Evolutionary conservation across 2,797 vertebrate species (phyloP).

Genomic region (Capromys pilorides): DNA sequence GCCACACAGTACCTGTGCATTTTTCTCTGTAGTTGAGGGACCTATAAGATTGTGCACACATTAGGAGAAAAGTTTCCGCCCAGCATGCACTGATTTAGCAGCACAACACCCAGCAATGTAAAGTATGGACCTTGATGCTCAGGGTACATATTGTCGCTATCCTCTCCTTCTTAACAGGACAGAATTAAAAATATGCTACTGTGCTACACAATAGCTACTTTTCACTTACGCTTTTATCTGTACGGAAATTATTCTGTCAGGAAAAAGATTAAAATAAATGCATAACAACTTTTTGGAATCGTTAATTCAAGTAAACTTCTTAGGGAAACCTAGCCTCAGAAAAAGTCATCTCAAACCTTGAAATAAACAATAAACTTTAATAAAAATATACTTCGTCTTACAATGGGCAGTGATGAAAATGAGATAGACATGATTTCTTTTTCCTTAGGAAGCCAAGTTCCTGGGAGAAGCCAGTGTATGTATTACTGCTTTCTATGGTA

Average conservation of each 20-base stretch:
- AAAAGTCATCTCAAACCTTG: slow-evolving; percentile 64
- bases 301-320: slow-evolving; percentile 68
- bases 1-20: slow-evolving; percentile 64
- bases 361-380: slow-evolving; percentile 61
- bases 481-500: neutral
- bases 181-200: slow-evolving; percentile 78
- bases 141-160: slow-evolving; percentile 72
- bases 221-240: slow-evolving; percentile 76
- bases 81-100: slow-evolving; percentile 76
- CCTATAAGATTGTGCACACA: slow-evolving; percentile 71
- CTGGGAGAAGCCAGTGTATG: neutral
- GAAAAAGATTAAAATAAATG: slow-evolving; percentile 79
- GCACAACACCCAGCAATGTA: slow-evolving; percentile 61
- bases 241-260: slow-evolving; percentile 73
- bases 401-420: slow-evolving; percentile 44
- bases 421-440: neutral
- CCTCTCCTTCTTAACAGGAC: slow-evolving; percentile 66
- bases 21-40: slow-evolving; percentile 72
- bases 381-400: slow-evolving; percentile 66
- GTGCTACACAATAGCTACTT: slow-evolving; percentile 78
- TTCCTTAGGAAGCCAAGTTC: slow-evolving; percentile 6
- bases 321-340: slow-evolving; percentile 67
- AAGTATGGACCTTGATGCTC: slow-evolving; percentile 70
- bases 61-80: slow-evolving; percentile 72
- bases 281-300: slow-evolving; percentile 70